Percentiles rank a stretch among this genome's conserved stretches.
phyloP scores from a whole-genome alignment of 2,797 vertebrate species.

The Myotis pilosus region DNA sequence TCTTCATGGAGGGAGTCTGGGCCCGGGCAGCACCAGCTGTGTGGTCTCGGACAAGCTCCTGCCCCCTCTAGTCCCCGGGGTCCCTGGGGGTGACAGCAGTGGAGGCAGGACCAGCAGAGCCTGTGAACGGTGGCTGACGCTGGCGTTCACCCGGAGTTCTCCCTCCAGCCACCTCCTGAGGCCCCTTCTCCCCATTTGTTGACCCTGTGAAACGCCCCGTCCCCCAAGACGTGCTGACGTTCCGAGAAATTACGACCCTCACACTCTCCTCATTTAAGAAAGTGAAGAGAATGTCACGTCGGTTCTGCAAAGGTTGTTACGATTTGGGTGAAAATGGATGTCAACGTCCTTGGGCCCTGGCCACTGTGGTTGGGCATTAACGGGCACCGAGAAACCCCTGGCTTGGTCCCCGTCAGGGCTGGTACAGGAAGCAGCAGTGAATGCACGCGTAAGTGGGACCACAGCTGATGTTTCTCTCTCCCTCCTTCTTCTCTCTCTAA shows the following conservation, averaged over 20 bases:
- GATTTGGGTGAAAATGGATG: rapidly evolving
- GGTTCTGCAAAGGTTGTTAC: too few species aligned
- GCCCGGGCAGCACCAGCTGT: rapidly evolving
- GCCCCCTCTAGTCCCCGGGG: not conserved
- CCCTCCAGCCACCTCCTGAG: not conserved
- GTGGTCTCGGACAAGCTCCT: too few species aligned
- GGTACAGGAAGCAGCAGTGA: not conserved
- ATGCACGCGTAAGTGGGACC: too few species aligned
- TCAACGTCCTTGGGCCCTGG: rapidly evolving
- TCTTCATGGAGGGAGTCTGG: too few species aligned
- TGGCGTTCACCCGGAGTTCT: too few species aligned
- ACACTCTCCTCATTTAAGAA: not conserved
- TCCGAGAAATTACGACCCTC: not conserved
- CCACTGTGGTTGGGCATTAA: not conserved
- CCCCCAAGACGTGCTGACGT: too few species aligned
- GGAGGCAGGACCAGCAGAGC: not conserved
- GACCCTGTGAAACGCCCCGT: not conserved
- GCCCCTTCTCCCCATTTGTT: rapidly evolving
- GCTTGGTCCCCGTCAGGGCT: not conserved
- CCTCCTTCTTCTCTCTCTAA: too few species aligned
- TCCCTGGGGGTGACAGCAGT: not conserved
- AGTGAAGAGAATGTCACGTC: too few species aligned
- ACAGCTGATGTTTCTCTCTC: too few species aligned
- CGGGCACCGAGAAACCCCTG: not conserved
- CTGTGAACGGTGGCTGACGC: not conserved